A percentile compares a stretch with the other conserved stretches of the same genome.
phyloP scores from a whole-genome alignment of 2,797 vertebrate genomes.

The Mionectes olivaceus region DNA sequence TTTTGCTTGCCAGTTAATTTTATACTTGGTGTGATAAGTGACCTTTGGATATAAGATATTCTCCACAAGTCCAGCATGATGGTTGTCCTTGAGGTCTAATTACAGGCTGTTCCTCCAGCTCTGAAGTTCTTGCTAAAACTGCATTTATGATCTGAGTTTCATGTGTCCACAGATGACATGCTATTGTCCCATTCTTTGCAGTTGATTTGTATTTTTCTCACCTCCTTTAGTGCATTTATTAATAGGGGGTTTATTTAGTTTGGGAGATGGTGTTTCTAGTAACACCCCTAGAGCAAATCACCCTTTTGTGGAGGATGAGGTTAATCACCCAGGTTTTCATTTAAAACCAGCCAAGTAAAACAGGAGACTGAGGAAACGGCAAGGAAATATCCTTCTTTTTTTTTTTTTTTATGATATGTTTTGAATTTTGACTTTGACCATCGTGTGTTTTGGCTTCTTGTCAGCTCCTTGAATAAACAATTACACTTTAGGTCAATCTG shows the following conservation, averaged over 20 bases:
- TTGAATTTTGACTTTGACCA: not conserved
- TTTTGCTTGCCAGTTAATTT: slow-evolving; percentile 24
- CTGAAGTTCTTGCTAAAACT: slow-evolving; percentile 54
- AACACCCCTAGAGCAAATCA: not conserved
- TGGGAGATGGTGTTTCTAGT: not conserved
- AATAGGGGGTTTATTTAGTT: not conserved
- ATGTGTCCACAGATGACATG: not conserved
- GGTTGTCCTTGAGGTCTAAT: slow-evolving; percentile 61
- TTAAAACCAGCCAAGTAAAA: slow-evolving; percentile 1
- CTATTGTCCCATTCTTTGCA: not conserved
- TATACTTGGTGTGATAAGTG: slow-evolving; percentile 20
- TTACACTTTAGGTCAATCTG: not conserved
- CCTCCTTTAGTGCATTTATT: not conserved
- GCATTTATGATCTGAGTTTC: not conserved
- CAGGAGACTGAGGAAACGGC: not conserved
- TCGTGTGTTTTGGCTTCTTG: not conserved
- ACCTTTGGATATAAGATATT: slow-evolving; percentile 56
- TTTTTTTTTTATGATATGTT: not conserved
- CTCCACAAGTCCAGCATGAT: slow-evolving; percentile 7
- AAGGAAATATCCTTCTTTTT: not conserved
- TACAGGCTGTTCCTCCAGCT: slow-evolving; percentile 50
- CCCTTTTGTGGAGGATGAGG: not conserved
- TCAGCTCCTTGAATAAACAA: not conserved
- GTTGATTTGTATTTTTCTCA: not conserved
- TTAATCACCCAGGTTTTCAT: not conserved